Evolutionary conservation across 2,113 vertebrate species (phyloP), one percentile per base, ranked within the genome.

Genomic region (Elgaria multicarinata): DNA sequence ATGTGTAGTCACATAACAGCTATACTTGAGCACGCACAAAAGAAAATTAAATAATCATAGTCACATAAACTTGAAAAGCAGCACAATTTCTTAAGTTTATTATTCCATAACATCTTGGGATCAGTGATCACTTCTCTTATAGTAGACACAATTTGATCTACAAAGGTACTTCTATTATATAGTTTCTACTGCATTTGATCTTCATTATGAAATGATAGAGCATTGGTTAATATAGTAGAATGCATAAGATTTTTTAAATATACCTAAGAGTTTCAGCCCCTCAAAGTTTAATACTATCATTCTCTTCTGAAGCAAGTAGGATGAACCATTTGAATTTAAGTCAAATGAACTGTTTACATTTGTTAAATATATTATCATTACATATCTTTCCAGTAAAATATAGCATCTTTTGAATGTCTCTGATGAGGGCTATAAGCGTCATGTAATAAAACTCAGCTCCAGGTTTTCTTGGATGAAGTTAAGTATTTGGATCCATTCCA

Each of bases 31-130:
- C 97, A 97, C 1, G 85, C 96, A 98, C 97, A 97, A 98, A 97
- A 95, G 97, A 97, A 97, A 98, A 98, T 98, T 97, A 97, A 98
- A 98, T 97, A 97, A 97, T 98, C 97, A 97, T 93, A 97, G 97
- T 97, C 96, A 97, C 96, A 96, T 95, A 97, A 97, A 97, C 96
- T 96, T 96, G 97, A 97, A 96, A 96, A 97, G 97, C 80, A 0
- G 95, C 91, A 95, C 95, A 97, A 93, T 97, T 96, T 94, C 94
- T 92, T 96, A 97, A 97, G 96, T 97, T 97, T 96, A 97, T 96
- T 95, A 97, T 97, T 97, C 96, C 95, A 95, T 94, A 97, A 95
- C 31, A 10, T 96, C 96, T 96, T 95, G 94, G 96, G 95, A 97
- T 97, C 95, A 96, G 95, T 87, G 95, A 97, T 96, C 95, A 93